These are phyloP conservation scores for Steatocranus sp. DNA, from an alignment of 2,797 vertebrate genomes.

Conservation along the genomic window DNA sequence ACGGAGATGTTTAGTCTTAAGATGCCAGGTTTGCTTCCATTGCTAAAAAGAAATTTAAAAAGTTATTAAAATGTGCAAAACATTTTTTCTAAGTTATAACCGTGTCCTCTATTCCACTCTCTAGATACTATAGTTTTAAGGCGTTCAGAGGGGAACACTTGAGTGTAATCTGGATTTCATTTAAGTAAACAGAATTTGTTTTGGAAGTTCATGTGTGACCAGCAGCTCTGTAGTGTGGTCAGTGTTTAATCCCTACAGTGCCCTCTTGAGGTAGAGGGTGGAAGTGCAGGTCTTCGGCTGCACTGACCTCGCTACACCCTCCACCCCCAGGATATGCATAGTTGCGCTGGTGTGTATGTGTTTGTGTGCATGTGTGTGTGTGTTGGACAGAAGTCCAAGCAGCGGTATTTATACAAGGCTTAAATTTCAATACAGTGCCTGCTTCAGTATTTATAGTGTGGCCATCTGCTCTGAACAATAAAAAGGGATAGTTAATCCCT, in stretches of 20 bases:
- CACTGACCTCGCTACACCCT: slow-evolving; percentile 46
- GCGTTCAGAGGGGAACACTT: background rate
- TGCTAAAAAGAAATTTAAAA: background rate
- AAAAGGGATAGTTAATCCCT: slow-evolving; percentile 64
- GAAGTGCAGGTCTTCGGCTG: slow-evolving; percentile 23
- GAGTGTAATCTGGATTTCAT: slow-evolving; percentile 3
- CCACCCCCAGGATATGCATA: slow-evolving; percentile 58
- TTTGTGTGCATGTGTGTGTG: slow-evolving; percentile 19
- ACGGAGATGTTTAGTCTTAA: slow-evolving; percentile 33
- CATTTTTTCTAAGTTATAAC: background rate
- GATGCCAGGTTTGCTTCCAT: slow-evolving; percentile 27
- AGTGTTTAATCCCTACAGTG: slow-evolving; percentile 43
- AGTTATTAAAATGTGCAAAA: slow-evolving; percentile 2
- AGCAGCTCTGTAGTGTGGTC: slow-evolving; percentile 18
- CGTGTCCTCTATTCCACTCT: background rate
- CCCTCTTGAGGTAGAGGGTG: slow-evolving; percentile 64
- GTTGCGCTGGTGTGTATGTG: slow-evolving; percentile 2
- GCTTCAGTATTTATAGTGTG: slow-evolving; percentile 67
- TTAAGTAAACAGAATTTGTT: slow-evolving; percentile 27
- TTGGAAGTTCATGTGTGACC: slow-evolving; percentile 23
- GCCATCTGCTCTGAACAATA: slow-evolving; percentile 71
- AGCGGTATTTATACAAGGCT: slow-evolving; percentile 67
- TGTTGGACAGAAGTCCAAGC: slow-evolving; percentile 41
- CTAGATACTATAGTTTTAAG: background rate
- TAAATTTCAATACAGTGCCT: slow-evolving; percentile 70